Evolutionary conservation across 2,113 vertebrate genomes (phyloP).

Genomic region (Theristicus caerulescens): DNA sequence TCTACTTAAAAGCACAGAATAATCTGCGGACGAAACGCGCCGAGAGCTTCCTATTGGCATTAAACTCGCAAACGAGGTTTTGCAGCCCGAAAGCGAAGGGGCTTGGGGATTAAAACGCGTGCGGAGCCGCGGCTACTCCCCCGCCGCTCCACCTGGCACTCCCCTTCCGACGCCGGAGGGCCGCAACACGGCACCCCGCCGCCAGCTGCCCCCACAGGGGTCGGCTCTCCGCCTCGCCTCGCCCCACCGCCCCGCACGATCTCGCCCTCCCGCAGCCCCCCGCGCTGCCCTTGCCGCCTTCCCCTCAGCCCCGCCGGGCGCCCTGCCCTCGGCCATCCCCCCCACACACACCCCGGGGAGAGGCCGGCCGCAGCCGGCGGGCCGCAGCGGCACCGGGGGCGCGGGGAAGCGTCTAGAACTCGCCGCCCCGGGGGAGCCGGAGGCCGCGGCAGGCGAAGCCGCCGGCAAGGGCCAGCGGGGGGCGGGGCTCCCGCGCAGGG

Average conservation of each 20-base stretch:
- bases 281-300: background rate
- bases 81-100: background rate
- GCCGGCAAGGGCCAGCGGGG: too few relatives aligned
- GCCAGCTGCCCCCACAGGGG: background rate
- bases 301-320: background rate
- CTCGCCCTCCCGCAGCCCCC: too few relatives aligned
- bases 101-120: rapidly evolving
- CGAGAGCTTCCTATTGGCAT: background rate
- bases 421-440: rapidly evolving
- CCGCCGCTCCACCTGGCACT: too few relatives aligned
- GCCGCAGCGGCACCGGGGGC: too few relatives aligned
- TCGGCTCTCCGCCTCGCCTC: background rate
- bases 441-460: too few relatives aligned
- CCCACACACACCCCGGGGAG: background rate
- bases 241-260: background rate
- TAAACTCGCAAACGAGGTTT: background rate
- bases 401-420: background rate
- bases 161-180: too few relatives aligned
- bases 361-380: background rate
- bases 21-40: background rate
- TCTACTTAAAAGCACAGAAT: background rate
- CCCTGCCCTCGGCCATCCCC: background rate
- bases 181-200: background rate
- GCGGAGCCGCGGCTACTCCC: too few relatives aligned
- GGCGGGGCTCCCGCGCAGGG: background rate